phyloP scores from a whole-genome alignment of 2,113 vertebrate species.

The Hydrochoerus hydrochaeris region DNA sequence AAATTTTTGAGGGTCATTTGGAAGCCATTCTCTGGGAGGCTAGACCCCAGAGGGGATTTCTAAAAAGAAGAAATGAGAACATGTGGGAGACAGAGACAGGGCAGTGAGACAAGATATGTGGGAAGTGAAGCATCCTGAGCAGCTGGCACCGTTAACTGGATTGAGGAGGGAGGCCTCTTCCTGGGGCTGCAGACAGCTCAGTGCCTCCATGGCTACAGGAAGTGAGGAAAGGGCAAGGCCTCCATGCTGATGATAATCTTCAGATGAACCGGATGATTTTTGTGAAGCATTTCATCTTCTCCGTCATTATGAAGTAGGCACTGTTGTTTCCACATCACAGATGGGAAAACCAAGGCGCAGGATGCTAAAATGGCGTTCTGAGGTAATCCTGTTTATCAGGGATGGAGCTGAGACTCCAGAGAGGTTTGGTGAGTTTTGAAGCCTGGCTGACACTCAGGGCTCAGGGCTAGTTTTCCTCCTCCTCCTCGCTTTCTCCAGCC shows the following conservation, averaged over 20 bases:
- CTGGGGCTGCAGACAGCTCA: fast-evolving
- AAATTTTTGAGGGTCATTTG: not conserved
- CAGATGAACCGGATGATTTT: not conserved
- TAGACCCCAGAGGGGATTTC: slow-evolving; percentile 12
- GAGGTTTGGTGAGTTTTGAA: not conserved
- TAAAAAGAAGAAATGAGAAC: not conserved
- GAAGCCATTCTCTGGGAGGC: not conserved
- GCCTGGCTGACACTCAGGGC: not conserved
- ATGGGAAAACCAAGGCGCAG: not conserved
- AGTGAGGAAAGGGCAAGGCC: not conserved
- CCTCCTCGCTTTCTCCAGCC: not conserved
- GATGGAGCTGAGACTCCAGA: not conserved
- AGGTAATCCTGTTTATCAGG: not conserved
- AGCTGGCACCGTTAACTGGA: not conserved
- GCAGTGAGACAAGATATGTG: not conserved
- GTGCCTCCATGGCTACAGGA: too few species aligned
- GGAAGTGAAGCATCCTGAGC: not conserved
- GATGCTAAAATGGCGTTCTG: not conserved
- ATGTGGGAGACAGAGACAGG: not conserved
- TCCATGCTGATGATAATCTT: fast-evolving
- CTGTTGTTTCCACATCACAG: not conserved
- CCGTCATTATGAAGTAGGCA: not conserved
- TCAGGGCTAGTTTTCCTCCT: not conserved
- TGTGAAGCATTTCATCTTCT: not conserved
- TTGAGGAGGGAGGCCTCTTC: not conserved